These are phyloP conservation scores for Cynopterus brachyotis DNA, from an alignment of 2,113 vertebrate genomes.

Conservation along the genomic window DNA sequence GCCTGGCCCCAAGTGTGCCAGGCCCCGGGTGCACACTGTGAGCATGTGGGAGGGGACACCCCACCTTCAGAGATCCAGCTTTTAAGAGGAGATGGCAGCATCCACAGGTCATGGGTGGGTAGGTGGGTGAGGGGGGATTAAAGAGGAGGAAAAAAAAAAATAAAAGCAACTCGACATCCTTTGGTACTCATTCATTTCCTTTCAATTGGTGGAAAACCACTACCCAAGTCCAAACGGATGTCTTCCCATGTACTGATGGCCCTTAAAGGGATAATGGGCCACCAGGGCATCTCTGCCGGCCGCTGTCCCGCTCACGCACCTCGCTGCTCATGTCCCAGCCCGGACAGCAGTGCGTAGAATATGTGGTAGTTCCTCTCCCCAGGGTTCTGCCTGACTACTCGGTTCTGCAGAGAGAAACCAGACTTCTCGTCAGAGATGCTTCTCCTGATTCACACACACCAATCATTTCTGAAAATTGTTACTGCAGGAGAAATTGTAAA, in stretches of 20 bases:
- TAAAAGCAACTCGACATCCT: background rate
- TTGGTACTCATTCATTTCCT: background rate
- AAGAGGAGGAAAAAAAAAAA: too few species aligned
- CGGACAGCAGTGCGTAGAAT: slow-evolving; percentile 97
- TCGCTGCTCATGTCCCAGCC: slow-evolving; percentile 89
- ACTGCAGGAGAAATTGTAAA: slow-evolving; percentile 18
- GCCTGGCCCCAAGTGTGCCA: too few species aligned
- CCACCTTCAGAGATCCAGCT: too few species aligned
- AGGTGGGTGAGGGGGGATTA: too few species aligned
- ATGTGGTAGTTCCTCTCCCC: slow-evolving; percentile 99
- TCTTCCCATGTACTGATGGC: fast-evolving
- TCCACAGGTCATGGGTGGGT: too few species aligned
- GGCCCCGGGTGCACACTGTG: too few species aligned
- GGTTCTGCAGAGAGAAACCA: slow-evolving; percentile 89
- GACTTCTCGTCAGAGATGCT: slow-evolving; percentile 42
- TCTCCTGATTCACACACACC: background rate
- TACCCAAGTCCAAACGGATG: background rate
- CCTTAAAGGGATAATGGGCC: background rate
- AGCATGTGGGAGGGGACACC: too few species aligned
- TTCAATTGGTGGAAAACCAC: background rate
- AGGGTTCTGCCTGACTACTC: slow-evolving; percentile 97
- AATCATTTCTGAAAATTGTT: slow-evolving; percentile 6
- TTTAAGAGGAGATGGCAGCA: too few species aligned
- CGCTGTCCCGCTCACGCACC: slow-evolving; percentile 80
- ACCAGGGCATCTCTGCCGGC: fast-evolving